Conservation (phyloP, 2,888 invertebrate species). For the Icerya purchasi region DNA sequence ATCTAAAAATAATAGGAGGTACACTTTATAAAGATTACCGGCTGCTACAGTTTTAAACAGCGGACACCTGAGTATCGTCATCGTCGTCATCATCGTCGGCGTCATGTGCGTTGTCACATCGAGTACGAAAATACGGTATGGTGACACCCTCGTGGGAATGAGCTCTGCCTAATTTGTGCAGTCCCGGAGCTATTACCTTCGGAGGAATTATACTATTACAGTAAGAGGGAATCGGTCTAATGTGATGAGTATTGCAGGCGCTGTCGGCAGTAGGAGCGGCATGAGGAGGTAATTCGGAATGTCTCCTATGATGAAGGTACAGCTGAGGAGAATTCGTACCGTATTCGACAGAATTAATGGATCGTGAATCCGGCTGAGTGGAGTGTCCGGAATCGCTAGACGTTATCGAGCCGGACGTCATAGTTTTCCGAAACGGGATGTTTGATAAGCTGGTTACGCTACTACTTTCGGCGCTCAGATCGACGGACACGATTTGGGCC, state of each 20-base stretch:
- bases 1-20: too few relatives aligned
- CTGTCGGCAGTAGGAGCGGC: slow-evolving; percentile 22
- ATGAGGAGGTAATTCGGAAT: slow-evolving; percentile 29
- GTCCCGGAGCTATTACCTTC: slow-evolving; percentile 46
- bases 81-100: slow-evolving; percentile 24
- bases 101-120: slow-evolving; percentile 17
- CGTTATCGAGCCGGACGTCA: slow-evolving; percentile 60
- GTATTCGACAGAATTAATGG: slow-evolving; percentile 31
- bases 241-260: background rate
- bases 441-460: slow-evolving; percentile 83
- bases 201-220: background rate
- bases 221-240: background rate
- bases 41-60: slow-evolving; percentile 29
- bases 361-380: slow-evolving; percentile 43
- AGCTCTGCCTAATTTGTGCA: slow-evolving; percentile 51
- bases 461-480: slow-evolving; percentile 82
- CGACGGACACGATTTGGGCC: slow-evolving; percentile 47
- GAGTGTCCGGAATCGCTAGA: slow-evolving; percentile 82
- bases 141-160: slow-evolving; percentile 74
- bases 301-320: slow-evolving; percentile 30
- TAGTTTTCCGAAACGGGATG: slow-evolving; percentile 64
- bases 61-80: slow-evolving; percentile 42
- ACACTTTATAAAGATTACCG: too few relatives aligned
- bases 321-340: slow-evolving; percentile 22
- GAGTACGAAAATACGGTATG: slow-evolving; percentile 13